Percentiles rank a stretch among this genome's conserved stretches.
phyloP scores from a whole-genome alignment of 2,797 vertebrate species.

The Microctenopoma lineatum region DNA sequence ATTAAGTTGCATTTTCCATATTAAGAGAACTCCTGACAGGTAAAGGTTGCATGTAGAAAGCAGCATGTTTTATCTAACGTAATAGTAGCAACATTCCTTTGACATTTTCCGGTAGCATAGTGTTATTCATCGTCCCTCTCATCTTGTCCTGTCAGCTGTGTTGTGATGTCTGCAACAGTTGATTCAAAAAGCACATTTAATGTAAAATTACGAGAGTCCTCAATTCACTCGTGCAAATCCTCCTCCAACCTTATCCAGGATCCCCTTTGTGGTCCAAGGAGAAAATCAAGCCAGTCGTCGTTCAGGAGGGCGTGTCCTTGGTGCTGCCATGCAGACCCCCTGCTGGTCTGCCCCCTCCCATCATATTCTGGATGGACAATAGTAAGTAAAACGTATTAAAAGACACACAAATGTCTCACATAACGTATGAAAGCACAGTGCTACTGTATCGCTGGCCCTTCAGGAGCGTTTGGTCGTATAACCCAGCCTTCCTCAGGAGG shows the following conservation, averaged over 20 bases:
- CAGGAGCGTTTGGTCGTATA: not conserved
- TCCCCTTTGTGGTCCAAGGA: conserved; percentile 99
- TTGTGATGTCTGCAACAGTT: conserved; percentile 29
- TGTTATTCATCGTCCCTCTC: conserved; percentile 40
- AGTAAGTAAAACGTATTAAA: conserved; percentile 83
- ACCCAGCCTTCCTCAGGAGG: not conserved
- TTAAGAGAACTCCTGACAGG: conserved; percentile 75
- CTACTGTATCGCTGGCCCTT: too few relatives aligned
- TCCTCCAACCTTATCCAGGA: conserved; percentile 77
- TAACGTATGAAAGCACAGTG: too few relatives aligned
- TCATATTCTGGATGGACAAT: conserved; percentile 99
- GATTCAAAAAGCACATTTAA: conserved; percentile 34
- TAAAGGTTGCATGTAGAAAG: conserved; percentile 58
- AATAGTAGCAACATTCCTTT: conserved; percentile 30
- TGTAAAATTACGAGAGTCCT: conserved; percentile 14
- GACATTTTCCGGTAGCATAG: conserved; percentile 36
- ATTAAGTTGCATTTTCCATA: conserved; percentile 75
- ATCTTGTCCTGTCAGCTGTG: conserved; percentile 39
- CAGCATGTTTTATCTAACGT: conserved; percentile 48
- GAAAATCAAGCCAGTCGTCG: conserved; percentile 87
- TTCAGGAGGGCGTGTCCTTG: conserved; percentile 88
- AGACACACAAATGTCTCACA: not conserved
- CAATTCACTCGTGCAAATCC: conserved; percentile 11
- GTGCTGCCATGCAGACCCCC: conserved; percentile 93
- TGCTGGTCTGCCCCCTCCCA: conserved; percentile 92